Evolutionary conservation across 2,888 invertebrate genomes (phyloP).

Genomic region (Cremastinae sp.): DNA sequence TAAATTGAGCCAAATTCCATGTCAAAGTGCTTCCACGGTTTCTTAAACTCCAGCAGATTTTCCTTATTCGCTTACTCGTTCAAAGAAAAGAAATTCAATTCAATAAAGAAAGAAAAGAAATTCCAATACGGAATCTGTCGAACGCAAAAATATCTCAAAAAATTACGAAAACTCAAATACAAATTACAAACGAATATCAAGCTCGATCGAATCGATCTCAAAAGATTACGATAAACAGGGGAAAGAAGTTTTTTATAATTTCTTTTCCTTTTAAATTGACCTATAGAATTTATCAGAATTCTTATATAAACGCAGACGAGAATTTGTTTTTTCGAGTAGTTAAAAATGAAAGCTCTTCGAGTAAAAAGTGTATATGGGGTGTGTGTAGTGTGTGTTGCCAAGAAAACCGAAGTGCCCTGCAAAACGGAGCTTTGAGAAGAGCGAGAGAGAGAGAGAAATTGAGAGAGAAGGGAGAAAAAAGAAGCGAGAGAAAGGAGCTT

Average conservation of each 20-base stretch:
- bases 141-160: too few species aligned
- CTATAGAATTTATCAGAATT: too few species aligned
- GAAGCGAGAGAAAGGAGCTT: constrained; percentile 23
- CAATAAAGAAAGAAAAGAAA: too few species aligned
- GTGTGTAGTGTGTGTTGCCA: neutral
- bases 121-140: too few species aligned
- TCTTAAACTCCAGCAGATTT: too few species aligned
- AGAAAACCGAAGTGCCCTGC: constrained; percentile 1
- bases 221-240: neutral
- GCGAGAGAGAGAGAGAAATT: constrained; percentile 10
- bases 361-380: neutral
- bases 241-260: neutral
- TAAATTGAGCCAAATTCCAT: neutral
- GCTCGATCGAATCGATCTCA: neutral
- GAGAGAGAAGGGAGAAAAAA: neutral
- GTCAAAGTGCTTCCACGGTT: too few species aligned
- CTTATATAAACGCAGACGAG: too few species aligned
- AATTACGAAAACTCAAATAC: too few species aligned
- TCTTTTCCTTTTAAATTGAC: neutral
- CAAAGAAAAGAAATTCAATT: too few species aligned
- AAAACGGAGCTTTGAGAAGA: constrained; percentile 25
- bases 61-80: too few species aligned
- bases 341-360: constrained; percentile 4
- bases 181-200: too few species aligned
- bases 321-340: neutral